Evolutionary conservation across 1,140 invertebrate species (phyloP).

Genomic region (Oscheius sp.): DNA sequence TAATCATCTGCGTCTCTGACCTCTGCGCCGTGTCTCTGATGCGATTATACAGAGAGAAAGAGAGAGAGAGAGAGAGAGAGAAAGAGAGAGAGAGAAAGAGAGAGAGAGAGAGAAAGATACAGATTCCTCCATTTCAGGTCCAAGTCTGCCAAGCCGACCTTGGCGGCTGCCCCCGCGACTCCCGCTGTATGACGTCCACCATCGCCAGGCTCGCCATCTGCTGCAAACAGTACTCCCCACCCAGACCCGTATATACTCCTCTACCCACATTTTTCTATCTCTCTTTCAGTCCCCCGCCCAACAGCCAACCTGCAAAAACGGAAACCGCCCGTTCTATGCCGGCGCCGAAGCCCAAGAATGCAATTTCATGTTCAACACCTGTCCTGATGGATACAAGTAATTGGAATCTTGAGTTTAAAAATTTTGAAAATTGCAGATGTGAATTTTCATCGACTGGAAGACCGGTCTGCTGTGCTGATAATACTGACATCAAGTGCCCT

Average conservation of each 20-base stretch:
- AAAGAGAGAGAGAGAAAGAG: too few relatives aligned
- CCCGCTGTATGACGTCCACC: slow-evolving; percentile 50
- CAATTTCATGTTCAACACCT: slow-evolving; percentile 57
- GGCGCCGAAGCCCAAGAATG: slow-evolving; percentile 52
- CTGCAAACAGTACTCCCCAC: slow-evolving; percentile 41
- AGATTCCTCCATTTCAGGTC: slow-evolving; percentile 37
- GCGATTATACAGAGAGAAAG: too few relatives aligned
- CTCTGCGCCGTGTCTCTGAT: too few relatives aligned
- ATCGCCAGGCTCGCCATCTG: slow-evolving; percentile 56
- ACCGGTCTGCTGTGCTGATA: slow-evolving; percentile 49
- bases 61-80: too few relatives aligned
- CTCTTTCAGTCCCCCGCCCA: not conserved
- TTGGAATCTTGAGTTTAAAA: not conserved
- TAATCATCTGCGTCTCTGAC: too few relatives aligned
- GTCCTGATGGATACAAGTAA: slow-evolving; percentile 57
- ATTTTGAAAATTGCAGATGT: slow-evolving; percentile 2
- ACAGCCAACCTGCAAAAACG: slow-evolving; percentile 24
- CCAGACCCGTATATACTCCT: not conserved
- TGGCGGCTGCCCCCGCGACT: slow-evolving; percentile 48
- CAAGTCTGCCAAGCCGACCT: slow-evolving; percentile 54
- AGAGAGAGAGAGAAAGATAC: too few relatives aligned
- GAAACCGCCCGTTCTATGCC: slow-evolving; percentile 22
- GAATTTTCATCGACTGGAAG: slow-evolving; percentile 48
- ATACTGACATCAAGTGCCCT: slow-evolving; percentile 46
- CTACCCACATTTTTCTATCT: not conserved